Base-by-base conservation (phyloP, 2,113 vertebrate species). In the Chaetodon trifascialis region DNA sequence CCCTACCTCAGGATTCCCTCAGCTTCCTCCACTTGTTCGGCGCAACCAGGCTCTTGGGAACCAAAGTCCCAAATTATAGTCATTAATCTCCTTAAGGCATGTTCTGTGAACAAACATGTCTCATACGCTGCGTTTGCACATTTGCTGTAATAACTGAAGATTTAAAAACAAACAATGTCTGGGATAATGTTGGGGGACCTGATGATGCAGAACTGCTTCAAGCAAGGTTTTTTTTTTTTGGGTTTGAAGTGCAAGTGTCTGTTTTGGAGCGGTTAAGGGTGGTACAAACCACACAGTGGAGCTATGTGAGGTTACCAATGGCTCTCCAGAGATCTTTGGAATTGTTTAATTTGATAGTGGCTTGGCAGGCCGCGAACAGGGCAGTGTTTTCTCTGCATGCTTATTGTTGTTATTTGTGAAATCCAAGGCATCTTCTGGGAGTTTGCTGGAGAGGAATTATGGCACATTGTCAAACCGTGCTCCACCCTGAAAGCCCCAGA, bases 31-130 rank as follows among this genome's bases (percentile, higher is more conserved):
- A 7, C 56, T 58, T 59, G 69, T 52, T 58, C 36, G 84, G 21
- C 69, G 72, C 40, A 73, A 19, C 81, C 64, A 36, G 70, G 10
- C 90, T 82, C 73, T 65, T 73, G 65, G 86, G 89, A 90, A 59
- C 55, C 56, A 46, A 74, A 86, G 80, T 87, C 80, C 85, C 63
- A 89, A 89, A 94, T 93, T 91, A 89, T 70, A 88, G 85, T 88
- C 76, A 93, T 94, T 94, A 89, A 93, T 89, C 87, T 91, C 65
- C 84, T 83, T 77, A 84, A 67, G 79, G 64, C 63, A 72, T 42
- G 23, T 79, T 91, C 63, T 82, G 80, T 84, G 80, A 83, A 84
- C 82, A 90, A 84, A 86, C 63, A 91, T 79, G 83, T 82, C 82
- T 76, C 65, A 71, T 76, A 85, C 87, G 77, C 82, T 70, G 55